These are phyloP conservation scores for Mimachlamys varia DNA, from an alignment of 2,888 invertebrate genomes.

Conservation along the genomic window DNA sequence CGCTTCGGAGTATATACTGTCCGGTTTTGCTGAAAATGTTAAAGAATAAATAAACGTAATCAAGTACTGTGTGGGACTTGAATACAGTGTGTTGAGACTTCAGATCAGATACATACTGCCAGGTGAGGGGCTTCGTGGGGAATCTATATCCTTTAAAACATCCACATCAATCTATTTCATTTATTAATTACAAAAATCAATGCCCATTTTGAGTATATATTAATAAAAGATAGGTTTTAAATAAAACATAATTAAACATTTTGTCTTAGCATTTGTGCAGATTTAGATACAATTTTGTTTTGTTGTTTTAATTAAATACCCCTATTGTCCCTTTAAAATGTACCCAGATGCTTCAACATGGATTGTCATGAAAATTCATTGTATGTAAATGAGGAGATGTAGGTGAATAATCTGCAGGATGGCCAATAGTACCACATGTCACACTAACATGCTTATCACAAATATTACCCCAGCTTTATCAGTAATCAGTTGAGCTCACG, in stretches of 20 bases:
- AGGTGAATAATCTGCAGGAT: background rate
- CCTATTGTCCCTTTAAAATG: background rate
- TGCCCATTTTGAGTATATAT: background rate
- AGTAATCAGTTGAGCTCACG: background rate
- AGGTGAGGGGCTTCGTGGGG: background rate
- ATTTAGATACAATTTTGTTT: background rate
- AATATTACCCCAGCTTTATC: background rate
- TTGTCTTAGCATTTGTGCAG: background rate
- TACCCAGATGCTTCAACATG: conserved; percentile 27
- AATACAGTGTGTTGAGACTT: background rate
- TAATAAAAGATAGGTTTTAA: background rate
- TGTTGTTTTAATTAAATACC: background rate
- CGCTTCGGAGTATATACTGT: conserved; percentile 9
- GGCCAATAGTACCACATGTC: background rate
- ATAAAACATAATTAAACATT: background rate
- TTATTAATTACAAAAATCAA: background rate
- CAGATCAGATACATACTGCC: background rate
- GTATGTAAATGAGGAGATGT: conserved; percentile 9
- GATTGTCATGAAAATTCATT: conserved; percentile 33
- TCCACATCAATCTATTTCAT: background rate
- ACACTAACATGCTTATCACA: background rate
- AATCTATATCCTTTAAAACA: background rate
- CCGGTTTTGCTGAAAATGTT: conserved; percentile 18
- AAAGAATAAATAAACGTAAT: conserved; percentile 26
- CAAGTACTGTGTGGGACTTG: background rate